A percentile compares a stretch with the other conserved stretches of the same genome.
These are phyloP conservation scores for Oceanites oceanicus DNA, from an alignment of 2,113 vertebrate species.

Conservation along the genomic window DNA sequence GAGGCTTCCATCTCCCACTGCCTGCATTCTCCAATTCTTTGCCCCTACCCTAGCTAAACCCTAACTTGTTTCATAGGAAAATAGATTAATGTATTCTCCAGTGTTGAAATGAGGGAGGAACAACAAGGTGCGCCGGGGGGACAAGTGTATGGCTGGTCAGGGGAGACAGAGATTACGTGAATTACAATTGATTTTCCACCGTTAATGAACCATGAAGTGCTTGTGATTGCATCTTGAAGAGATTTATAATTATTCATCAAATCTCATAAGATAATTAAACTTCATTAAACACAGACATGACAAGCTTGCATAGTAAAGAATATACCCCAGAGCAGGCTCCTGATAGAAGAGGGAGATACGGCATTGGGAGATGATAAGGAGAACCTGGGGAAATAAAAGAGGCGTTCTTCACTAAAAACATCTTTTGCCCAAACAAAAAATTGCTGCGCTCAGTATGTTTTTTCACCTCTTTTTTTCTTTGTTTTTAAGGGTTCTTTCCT, in stretches of 20 bases:
- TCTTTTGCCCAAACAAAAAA: not conserved
- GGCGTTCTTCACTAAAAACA: not conserved
- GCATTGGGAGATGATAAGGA: not conserved
- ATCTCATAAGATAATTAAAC: conserved; percentile 82
- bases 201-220: conserved; percentile 74
- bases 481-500: not conserved
- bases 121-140: not conserved
- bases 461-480: not conserved
- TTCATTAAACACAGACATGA: conserved; percentile 77
- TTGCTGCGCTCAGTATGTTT: not conserved
- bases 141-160: conserved; percentile 55
- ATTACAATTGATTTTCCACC: conserved; percentile 77
- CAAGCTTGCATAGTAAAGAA: conserved; percentile 66
- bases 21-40: not conserved
- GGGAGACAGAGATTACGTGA: conserved; percentile 65
- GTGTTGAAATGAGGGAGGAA: not conserved
- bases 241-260: conserved; percentile 82
- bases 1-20: not conserved
- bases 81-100: not conserved
- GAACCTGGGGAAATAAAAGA: not conserved
- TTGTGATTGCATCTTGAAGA: conserved; percentile 81
- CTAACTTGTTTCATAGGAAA: not conserved
- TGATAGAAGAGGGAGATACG: not conserved
- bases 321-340: conserved; percentile 43
- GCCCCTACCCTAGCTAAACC: not conserved